Evolutionary conservation across 2,797 vertebrate species (phyloP).

Genomic region (Neopelma chrysocephalum): DNA sequence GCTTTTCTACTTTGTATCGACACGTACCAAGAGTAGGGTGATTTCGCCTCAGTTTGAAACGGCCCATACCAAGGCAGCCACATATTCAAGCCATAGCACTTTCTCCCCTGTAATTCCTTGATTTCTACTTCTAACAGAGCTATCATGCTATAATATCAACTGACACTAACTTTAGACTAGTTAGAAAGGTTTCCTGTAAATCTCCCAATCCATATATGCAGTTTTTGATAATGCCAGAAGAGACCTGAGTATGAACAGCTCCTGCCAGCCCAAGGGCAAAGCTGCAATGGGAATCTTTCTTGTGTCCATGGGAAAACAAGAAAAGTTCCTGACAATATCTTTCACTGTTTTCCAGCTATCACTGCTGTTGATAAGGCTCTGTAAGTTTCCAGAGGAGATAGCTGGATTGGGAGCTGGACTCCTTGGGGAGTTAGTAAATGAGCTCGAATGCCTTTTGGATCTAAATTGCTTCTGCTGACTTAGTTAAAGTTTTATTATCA

Average conservation of each 20-base stretch:
- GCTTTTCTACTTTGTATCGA: not conserved
- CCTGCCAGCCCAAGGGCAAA: not conserved
- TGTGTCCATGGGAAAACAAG: not conserved
- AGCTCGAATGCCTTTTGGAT: not conserved
- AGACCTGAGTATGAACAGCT: not conserved
- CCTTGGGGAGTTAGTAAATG: not conserved
- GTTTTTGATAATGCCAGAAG: not conserved
- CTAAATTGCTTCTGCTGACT: slow-evolving; percentile 12
- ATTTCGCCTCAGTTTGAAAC: not conserved
- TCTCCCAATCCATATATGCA: not conserved
- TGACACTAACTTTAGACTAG: not conserved
- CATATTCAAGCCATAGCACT: not conserved
- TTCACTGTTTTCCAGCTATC: not conserved
- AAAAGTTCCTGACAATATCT: not conserved
- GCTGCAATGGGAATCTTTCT: not conserved
- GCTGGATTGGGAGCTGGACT: not conserved
- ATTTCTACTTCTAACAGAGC: not conserved
- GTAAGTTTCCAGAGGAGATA: not conserved
- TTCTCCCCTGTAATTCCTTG: not conserved
- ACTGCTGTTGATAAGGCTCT: not conserved
- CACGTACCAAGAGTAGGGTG: not conserved
- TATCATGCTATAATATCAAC: not conserved
- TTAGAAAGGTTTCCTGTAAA: not conserved
- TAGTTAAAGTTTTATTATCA: not conserved
- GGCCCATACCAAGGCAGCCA: not conserved